phyloP scores from a whole-genome alignment of 2,888 invertebrate species.

The Caenorhabditis sinica region DNA sequence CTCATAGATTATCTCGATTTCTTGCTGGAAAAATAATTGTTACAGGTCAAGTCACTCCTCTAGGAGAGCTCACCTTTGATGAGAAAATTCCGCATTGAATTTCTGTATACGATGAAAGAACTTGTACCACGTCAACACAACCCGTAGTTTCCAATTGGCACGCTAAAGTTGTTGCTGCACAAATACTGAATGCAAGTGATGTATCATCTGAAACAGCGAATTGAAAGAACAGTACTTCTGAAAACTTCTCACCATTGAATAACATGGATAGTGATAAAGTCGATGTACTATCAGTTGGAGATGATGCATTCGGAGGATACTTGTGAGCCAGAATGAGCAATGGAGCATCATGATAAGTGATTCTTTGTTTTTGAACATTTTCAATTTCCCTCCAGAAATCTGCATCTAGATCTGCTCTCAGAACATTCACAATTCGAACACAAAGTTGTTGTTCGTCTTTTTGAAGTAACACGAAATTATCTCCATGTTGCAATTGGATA shows the following conservation, averaged over 20 bases:
- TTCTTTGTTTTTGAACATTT: conserved; percentile 76
- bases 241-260: conserved; percentile 31
- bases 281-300: conserved; percentile 51
- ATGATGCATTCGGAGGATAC: conserved; percentile 30
- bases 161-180: conserved; percentile 82
- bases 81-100: conserved; percentile 70
- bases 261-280: conserved; percentile 60
- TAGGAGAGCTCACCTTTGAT: conserved; percentile 39
- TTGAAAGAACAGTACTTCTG: not conserved
- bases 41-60: not conserved
- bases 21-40: conserved; percentile 88
- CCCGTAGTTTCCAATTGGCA: conserved; percentile 81
- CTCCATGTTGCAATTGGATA: conserved; percentile 69
- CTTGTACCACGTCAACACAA: conserved; percentile 72
- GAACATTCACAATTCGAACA: conserved; percentile 75
- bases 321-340: conserved; percentile 68
- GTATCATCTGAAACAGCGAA: conserved; percentile 54
- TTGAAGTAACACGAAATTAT: conserved; percentile 72
- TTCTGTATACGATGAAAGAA: conserved; percentile 67
- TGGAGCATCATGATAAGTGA: conserved; percentile 72
- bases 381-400: conserved; percentile 82
- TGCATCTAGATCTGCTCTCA: conserved; percentile 70
- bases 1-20: conserved; percentile 95
- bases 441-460: conserved; percentile 74
- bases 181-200: conserved; percentile 78